Percentiles rank a stretch among this genome's conserved stretches.
These are phyloP conservation scores for Dendrolimus kikuchii DNA, from an alignment of 1,140 invertebrate species.

Conservation along the genomic window DNA sequence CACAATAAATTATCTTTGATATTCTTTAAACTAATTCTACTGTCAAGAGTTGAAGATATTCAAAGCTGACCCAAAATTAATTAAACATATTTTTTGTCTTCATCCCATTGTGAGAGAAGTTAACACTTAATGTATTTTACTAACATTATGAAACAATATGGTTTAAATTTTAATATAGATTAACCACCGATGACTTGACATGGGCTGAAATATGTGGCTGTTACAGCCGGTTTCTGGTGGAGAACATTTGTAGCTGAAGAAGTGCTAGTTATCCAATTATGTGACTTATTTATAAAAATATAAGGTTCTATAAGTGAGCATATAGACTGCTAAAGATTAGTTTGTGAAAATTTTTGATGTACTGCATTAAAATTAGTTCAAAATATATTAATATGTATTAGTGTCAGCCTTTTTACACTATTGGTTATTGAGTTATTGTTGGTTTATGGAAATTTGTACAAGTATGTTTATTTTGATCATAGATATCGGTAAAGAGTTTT, in stretches of 20 bases:
- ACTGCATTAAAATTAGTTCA: conserved; percentile 55
- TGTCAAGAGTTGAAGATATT: too few relatives aligned
- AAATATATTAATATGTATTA: conserved; percentile 64
- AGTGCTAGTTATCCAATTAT: too few relatives aligned
- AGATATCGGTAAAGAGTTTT: too few relatives aligned
- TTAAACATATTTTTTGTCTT: too few relatives aligned
- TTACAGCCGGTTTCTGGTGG: conserved; percentile 2
- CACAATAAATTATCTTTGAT: too few relatives aligned
- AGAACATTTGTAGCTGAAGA: too few relatives aligned
- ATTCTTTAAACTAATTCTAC: too few relatives aligned
- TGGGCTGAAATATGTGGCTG: conserved; percentile 33
- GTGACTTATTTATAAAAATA: too few relatives aligned
- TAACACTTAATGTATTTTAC: conserved; percentile 42
- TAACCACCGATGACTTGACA: conserved; percentile 66
- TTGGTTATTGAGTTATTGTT: conserved; percentile 64
- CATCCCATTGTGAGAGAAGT: neutral
- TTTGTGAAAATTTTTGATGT: conserved; percentile 41
- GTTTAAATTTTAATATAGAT: conserved; percentile 66
- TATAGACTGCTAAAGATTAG: conserved; percentile 7
- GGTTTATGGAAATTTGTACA: conserved; percentile 42
- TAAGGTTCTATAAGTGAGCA: too few relatives aligned
- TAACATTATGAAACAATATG: conserved; percentile 57
- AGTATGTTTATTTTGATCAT: too few relatives aligned
- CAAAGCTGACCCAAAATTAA: too few relatives aligned
- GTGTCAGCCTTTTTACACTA: conserved; percentile 56